Base-by-base conservation (phyloP, 2,888 invertebrate genomes). In the Sinotaia quadrata region DNA sequence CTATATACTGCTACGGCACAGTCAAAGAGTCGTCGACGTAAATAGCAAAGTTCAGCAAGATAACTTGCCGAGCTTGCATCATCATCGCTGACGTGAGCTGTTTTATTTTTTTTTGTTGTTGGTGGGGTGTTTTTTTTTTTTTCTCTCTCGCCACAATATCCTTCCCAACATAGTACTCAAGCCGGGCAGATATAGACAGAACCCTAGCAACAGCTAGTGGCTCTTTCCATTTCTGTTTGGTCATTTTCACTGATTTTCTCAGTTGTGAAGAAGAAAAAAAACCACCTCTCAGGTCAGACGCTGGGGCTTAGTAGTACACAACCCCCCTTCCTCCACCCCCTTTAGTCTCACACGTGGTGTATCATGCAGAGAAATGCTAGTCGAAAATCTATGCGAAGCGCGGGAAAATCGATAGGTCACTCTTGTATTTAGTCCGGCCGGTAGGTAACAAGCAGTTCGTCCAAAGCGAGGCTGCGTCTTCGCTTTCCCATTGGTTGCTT, bases 371-470 rank as follows among this genome's bases (percentile, higher is more conserved):
- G 49, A 8, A 12, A 31, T 31, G 34, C 2, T 24, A 27, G 33
- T 27, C 33, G 24, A 4, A 31, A 12, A 10, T 8, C 29, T 63
- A 63, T 41, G 10, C 37, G 18, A 5, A 41, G 63, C 21, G 36
- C 34, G 27, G 24, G 8, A 27, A 37, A 34, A 65, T 65, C 65
- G 65, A 65, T 65, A 56, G 65, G 65, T 65, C 65, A 54, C 31
- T 65, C 56, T 65, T 65, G 65, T 56, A 65, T 56, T 59, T 65
- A 65, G 65, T 65, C 56, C 33, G 29, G 52, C 36, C 54, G 54
- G 65, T 65, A 65, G 65, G 65, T 65, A 65, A 65, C 65, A 65
- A 56, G 31, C 56, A 33, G n/a, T 24, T 15, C 24, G n/a, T 54
- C 37, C 56, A 65, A 12, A 56, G 56, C 36, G 65, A 65, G 65